Percentiles rank a stretch among this genome's conserved stretches.
Conservation (phyloP, 2,888 invertebrate species). For the Smittia sp. region DNA sequence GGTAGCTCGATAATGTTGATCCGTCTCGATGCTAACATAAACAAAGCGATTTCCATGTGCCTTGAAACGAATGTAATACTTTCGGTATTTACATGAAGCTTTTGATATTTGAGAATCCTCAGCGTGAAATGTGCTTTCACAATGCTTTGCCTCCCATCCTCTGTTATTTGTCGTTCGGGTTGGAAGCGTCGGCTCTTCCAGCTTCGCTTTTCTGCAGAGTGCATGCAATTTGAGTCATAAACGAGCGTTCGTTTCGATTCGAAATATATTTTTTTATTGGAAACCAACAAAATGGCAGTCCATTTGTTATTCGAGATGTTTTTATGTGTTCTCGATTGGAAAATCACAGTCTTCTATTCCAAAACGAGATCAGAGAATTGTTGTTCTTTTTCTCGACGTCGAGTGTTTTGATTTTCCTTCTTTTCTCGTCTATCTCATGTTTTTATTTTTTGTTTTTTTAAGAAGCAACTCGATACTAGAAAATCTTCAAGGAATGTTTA, state of each 20-base stretch:
- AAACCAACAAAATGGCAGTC: constrained; percentile 16
- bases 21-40: background rate
- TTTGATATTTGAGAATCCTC: constrained; percentile 20
- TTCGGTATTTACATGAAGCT: constrained; percentile 20
- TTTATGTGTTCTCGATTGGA: constrained; percentile 26
- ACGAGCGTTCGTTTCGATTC: constrained; percentile 22
- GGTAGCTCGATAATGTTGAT: constrained; percentile 13
- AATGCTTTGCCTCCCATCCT: background rate
- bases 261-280: background rate
- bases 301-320: constrained; percentile 38
- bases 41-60: constrained; percentile 11
- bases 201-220: constrained; percentile 12
- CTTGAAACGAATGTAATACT: constrained; percentile 17
- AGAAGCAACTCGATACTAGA: constrained; percentile 11
- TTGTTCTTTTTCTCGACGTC: background rate
- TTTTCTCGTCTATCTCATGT: background rate
- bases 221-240: constrained; percentile 41
- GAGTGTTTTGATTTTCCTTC: constrained; percentile 6
- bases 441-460: background rate
- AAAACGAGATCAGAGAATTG: background rate
- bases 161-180: constrained; percentile 4
- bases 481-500: constrained; percentile 3
- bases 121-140: background rate
- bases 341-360: constrained; percentile 16
- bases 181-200: background rate